Conservation (phyloP, 2,113 vertebrate species). For the Corythoichthys haematopterus region DNA sequence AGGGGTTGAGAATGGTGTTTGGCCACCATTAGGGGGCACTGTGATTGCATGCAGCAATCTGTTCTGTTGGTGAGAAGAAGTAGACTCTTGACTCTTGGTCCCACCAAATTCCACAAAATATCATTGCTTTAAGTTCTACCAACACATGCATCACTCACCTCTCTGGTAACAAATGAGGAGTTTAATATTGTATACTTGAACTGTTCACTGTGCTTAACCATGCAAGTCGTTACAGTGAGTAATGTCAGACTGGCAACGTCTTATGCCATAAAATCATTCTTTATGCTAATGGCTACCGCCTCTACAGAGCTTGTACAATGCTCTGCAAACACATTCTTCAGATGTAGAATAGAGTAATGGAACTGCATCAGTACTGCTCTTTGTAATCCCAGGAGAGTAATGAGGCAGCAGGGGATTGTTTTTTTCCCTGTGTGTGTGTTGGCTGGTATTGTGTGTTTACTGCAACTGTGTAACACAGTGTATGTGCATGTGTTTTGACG, state of each 20-base stretch:
- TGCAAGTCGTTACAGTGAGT: slow-evolving; percentile 45
- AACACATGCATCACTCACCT: background rate
- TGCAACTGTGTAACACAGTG: background rate
- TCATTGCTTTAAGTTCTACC: background rate
- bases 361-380: slow-evolving; percentile 44
- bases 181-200: slow-evolving; percentile 44
- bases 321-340: slow-evolving; percentile 34
- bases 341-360: slow-evolving; percentile 34
- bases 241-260: slow-evolving; percentile 24
- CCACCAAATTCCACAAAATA: slow-evolving; percentile 4
- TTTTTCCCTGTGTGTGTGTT: background rate
- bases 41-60: slow-evolving; percentile 29
- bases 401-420: background rate
- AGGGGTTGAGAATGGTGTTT: background rate
- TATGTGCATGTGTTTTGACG: background rate
- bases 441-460: background rate
- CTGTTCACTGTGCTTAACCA: slow-evolving; percentile 42
- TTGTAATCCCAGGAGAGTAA: slow-evolving; percentile 39
- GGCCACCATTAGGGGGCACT: slow-evolving; percentile 51
- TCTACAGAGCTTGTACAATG: slow-evolving; percentile 15
- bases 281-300: slow-evolving; percentile 43
- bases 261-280: slow-evolving; percentile 42
- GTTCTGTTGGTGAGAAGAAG: background rate
- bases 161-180: slow-evolving; percentile 41
- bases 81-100: slow-evolving; percentile 6